Percentiles rank a stretch among this genome's conserved stretches.
These are phyloP conservation scores for Cydia strobilella DNA, from an alignment of 1,140 invertebrate species.

Conservation along the genomic window DNA sequence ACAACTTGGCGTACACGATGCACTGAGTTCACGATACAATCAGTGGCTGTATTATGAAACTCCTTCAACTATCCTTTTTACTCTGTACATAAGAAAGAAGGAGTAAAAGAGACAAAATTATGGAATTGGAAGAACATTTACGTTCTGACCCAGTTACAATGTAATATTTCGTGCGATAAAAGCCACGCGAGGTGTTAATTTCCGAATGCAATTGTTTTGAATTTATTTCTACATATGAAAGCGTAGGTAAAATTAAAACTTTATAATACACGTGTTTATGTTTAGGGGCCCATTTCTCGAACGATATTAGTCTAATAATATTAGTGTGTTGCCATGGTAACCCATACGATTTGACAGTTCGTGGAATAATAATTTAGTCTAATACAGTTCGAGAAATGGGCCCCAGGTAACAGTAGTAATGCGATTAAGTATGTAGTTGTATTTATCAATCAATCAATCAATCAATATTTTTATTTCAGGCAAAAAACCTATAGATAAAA, in stretches of 20 bases:
- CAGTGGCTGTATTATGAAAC: not conserved
- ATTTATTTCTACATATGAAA: not conserved
- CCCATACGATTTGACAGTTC: no score
- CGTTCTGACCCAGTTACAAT: not conserved
- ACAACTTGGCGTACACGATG: conserved; percentile 1
- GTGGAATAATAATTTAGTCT: no score
- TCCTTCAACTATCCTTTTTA: not conserved
- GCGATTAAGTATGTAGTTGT: no score
- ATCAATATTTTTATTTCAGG: no score
- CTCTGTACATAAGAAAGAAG: not conserved
- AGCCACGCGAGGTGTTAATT: not conserved
- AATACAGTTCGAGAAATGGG: no score
- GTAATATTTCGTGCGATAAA: not conserved
- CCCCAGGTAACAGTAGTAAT: no score
- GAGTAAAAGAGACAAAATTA: not conserved
- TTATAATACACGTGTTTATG: not conserved
- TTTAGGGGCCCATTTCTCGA: no score
- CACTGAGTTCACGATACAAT: not conserved
- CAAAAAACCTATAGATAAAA: no score
- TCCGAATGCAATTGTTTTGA: not conserved
- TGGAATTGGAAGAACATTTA: not conserved
- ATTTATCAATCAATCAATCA: no score
- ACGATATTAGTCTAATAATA: no score
- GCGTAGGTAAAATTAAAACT: not conserved
- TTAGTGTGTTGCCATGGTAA: no score